Evolutionary conservation across 2,113 vertebrate genomes (phyloP), one percentile per base, ranked within the genome.

Genomic region (Ornithorhynchus anatinus): DNA sequence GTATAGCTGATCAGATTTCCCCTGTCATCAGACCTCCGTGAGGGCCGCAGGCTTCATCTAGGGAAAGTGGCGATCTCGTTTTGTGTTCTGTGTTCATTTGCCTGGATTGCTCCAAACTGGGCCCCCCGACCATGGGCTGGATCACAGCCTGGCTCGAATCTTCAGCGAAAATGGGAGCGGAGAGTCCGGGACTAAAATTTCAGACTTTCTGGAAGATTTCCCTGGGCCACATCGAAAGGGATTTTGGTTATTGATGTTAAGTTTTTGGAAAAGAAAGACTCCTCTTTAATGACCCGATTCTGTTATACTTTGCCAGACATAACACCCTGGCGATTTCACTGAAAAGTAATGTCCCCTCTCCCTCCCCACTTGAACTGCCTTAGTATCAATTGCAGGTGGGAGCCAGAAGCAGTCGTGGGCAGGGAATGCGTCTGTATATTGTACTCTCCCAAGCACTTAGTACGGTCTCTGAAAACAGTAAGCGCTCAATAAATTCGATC

Each of bases 61-160:
- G 40, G 29, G 62, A 59, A 42, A 9, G 4, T 65, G 29, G 23
- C 7, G n/a, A 6, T 68, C 69, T 75, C 37, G 50, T 50, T 88
- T 87, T 72, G 42, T 66, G 32, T 20, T 65, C 29, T 39, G 43
- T 63, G 50, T 87, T 88, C 80, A 79, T 92, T 86, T 84, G 44
- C 79, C n/a, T n/a, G n/a, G n/a, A n/a, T n/a, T n/a, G n/a, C n/a
- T n/a, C n/a, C n/a, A n/a, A 72, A 17, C 60, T 69, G 29, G 51
- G 61, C 37, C 77, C 77, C 86, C 52, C 43, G 67, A 54, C 38
- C 69, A 31, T 75, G 68, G 31, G 76, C 33, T 68, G 66, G 58
- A 72, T 65, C 69, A 10, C 13, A 1, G 62, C 42, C 40, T 73
- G 32, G 22, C 50, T 74, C 31, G 44, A 51, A 25, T 36, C 58